Percentiles rank a stretch among this genome's conserved stretches.
Conservation (phyloP, 1,140 invertebrate genomes). For the Whitmania pigra region DNA sequence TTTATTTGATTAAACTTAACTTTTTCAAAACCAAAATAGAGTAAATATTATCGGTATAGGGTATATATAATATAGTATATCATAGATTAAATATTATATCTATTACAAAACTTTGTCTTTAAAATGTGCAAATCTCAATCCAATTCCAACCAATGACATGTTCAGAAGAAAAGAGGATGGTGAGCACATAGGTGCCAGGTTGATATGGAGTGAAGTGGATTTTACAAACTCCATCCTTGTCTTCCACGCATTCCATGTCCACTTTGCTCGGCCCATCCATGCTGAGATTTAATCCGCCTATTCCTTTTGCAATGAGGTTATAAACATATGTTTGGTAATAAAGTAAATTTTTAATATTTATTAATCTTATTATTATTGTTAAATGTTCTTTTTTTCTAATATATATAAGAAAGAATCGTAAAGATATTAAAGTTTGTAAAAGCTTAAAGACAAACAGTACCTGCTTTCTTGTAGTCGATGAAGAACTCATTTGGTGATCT, state of each 20-base stretch:
- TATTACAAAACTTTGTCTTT: too few species aligned
- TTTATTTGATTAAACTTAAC: too few species aligned
- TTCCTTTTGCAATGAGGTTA: constrained; percentile 41
- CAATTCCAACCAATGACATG: constrained; percentile 61
- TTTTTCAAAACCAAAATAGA: too few species aligned
- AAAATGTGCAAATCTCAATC: background rate
- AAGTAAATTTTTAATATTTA: too few species aligned
- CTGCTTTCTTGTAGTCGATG: constrained; percentile 53
- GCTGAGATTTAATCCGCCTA: constrained; percentile 76
- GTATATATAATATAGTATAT: too few species aligned
- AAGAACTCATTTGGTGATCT: constrained; percentile 72
- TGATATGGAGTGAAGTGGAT: constrained; percentile 74
- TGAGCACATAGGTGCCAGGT: constrained; percentile 77
- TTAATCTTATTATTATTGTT: too few species aligned
- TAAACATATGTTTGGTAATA: background rate
- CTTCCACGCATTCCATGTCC: constrained; percentile 73
- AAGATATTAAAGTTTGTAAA: too few species aligned
- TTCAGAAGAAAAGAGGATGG: constrained; percentile 86
- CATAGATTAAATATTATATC: too few species aligned
- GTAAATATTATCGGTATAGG: too few species aligned
- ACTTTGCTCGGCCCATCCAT: constrained; percentile 81
- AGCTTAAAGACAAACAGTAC: constrained; percentile 31
- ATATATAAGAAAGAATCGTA: too few species aligned
- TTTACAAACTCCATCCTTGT: constrained; percentile 73
- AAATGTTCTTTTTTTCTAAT: background rate